phyloP scores from a whole-genome alignment of 2,797 vertebrate genomes.

The Perodicticus potto region DNA sequence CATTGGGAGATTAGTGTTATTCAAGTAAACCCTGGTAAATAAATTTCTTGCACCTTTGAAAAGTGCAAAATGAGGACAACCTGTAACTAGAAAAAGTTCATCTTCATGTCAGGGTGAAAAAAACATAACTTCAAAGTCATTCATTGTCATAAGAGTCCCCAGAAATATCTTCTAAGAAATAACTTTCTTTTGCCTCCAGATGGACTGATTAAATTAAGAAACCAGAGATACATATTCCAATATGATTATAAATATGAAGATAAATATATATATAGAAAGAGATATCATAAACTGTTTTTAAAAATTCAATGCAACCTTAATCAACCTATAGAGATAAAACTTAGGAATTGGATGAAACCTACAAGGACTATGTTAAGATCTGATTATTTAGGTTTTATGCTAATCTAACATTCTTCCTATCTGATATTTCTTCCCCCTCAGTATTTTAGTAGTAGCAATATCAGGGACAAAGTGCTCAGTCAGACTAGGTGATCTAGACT shows the following conservation, averaged over 20 bases:
- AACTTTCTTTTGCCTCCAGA: constrained; percentile 84
- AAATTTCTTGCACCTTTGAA: neutral
- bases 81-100: constrained; percentile 71
- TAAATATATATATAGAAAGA: neutral
- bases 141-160: constrained; percentile 59
- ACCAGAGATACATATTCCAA: constrained; percentile 80
- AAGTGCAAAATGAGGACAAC: neutral
- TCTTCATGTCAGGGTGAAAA: constrained; percentile 76
- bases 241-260: constrained; percentile 27
- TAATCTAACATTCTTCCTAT: constrained; percentile 23
- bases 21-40: constrained; percentile 19
- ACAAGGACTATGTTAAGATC: neutral
- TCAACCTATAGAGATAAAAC: constrained; percentile 28
- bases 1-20: neutral
- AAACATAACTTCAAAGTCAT: constrained; percentile 75
- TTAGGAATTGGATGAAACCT: constrained; percentile 53
- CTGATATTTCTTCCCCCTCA: constrained; percentile 61
- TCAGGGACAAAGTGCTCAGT: neutral
- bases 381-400: constrained; percentile 65
- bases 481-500: neutral
- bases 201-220: constrained; percentile 81
- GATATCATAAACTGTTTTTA: constrained; percentile 78
- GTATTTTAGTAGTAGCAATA: constrained; percentile 3
- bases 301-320: constrained; percentile 78
- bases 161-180: constrained; percentile 57